Conservation (phyloP, 2,888 invertebrate genomes). For the Pammene fasciana region DNA sequence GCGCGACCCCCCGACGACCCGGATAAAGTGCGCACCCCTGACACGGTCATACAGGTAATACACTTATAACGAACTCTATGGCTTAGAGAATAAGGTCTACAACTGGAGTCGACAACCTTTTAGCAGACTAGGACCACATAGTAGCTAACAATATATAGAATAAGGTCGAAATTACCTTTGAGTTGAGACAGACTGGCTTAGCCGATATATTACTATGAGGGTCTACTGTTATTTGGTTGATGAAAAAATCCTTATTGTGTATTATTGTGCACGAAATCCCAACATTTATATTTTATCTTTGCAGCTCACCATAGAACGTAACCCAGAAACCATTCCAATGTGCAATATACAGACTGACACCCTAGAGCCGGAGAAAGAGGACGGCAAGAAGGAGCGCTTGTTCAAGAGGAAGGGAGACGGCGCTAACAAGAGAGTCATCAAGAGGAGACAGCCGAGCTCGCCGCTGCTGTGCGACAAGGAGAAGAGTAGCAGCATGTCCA, state of each 20-base stretch:
- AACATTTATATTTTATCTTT: slow-evolving; percentile 3
- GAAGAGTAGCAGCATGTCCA: slow-evolving; percentile 93
- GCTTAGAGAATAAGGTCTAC: too few species aligned
- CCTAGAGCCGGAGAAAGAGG: slow-evolving; percentile 64
- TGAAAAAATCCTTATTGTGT: too few species aligned
- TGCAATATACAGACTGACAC: slow-evolving; percentile 47
- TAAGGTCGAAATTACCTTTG: too few species aligned
- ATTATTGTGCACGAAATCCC: too few species aligned
- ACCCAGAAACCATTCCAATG: slow-evolving; percentile 83
- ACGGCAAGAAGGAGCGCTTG: slow-evolving; percentile 66
- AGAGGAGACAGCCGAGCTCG: slow-evolving; percentile 68
- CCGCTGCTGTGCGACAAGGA: slow-evolving; percentile 87
- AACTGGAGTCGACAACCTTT: too few species aligned
- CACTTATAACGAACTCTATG: background rate
- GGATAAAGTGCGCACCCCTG: slow-evolving; percentile 88
- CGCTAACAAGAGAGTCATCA: slow-evolving; percentile 65
- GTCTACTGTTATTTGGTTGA: too few species aligned
- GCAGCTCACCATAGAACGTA: slow-evolving; percentile 94
- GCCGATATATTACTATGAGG: too few species aligned
- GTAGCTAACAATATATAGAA: too few species aligned
- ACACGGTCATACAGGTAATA: slow-evolving; percentile 88
- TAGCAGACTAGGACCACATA: too few species aligned
- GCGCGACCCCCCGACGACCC: slow-evolving; percentile 92
- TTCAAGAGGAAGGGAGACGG: slow-evolving; percentile 77
- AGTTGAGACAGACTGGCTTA: too few species aligned